Conservation (phyloP, 1,140 invertebrate species). For the Macrobrachium nipponense region DNA sequence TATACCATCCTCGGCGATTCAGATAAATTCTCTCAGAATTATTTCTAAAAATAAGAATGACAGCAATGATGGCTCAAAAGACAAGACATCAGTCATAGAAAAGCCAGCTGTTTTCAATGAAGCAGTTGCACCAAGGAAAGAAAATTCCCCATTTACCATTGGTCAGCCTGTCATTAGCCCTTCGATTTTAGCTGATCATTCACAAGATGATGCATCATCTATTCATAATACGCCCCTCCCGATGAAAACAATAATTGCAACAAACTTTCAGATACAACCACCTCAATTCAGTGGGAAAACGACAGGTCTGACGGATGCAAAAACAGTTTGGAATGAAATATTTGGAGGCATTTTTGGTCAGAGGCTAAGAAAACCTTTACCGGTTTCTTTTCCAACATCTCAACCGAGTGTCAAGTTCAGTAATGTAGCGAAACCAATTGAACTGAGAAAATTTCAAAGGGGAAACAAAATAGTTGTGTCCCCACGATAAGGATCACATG, state of each 20-base stretch:
- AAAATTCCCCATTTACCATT: no score
- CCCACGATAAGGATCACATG: constrained; percentile 3
- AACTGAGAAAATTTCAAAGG: neutral
- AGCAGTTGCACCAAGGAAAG: no score
- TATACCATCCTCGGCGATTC: no score
- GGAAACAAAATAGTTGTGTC: neutral
- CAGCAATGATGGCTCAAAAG: no score
- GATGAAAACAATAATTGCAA: neutral
- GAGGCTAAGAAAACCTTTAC: constrained; percentile 23
- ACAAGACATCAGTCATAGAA: no score
- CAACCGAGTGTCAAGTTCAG: constrained; percentile 20
- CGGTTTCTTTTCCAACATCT: neutral
- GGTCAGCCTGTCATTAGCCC: no score
- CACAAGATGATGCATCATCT: neutral
- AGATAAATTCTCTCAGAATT: no score
- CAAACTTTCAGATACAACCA: neutral
- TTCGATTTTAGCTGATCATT: neutral
- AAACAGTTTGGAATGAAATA: constrained; percentile 41
- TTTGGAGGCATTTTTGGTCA: constrained; percentile 22
- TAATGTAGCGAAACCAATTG: neutral
- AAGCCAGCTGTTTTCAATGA: no score
- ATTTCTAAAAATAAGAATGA: no score
- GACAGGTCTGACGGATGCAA: neutral
- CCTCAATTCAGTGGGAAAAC: neutral
- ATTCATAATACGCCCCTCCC: no score